These are phyloP conservation scores for Microplitis deprimator DNA, from an alignment of 2,888 invertebrate species.

Conservation along the genomic window DNA sequence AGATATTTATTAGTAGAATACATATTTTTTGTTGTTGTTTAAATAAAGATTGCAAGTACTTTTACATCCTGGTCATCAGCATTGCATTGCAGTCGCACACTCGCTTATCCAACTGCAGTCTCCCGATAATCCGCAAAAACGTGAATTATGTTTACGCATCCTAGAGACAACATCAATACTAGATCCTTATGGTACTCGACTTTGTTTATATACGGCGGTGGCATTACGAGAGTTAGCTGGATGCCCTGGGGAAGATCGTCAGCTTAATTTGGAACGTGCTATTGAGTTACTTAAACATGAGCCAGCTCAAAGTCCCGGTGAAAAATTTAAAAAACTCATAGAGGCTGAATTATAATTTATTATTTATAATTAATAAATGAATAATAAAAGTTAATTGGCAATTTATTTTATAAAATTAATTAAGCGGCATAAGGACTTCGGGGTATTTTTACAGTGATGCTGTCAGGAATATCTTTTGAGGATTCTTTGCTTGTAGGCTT, in stretches of 20 bases:
- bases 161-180: conserved; percentile 77
- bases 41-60: conserved; percentile 69
- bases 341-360: conserved; percentile 19
- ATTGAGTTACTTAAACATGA: conserved; percentile 65
- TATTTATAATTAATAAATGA: conserved; percentile 15
- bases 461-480: conserved; percentile 14
- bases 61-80: conserved; percentile 88
- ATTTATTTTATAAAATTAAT: neutral
- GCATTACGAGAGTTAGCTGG: conserved; percentile 79
- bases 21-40: neutral
- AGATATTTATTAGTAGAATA: neutral
- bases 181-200: conserved; percentile 82
- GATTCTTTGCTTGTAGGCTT: conserved; percentile 28
- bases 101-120: conserved; percentile 82
- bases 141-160: conserved; percentile 79
- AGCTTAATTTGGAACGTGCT: conserved; percentile 61
- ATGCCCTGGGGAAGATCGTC: conserved; percentile 60
- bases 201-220: conserved; percentile 85
- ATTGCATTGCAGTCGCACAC: conserved; percentile 86
- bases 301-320: conserved; percentile 67
- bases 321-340: conserved; percentile 60
- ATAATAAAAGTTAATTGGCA: no score
- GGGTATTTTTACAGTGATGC: conserved; percentile 48
- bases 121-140: conserved; percentile 77
- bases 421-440: conserved; percentile 48